phyloP scores from a whole-genome alignment of 2,113 vertebrate species.

The Hydropotes inermis region DNA sequence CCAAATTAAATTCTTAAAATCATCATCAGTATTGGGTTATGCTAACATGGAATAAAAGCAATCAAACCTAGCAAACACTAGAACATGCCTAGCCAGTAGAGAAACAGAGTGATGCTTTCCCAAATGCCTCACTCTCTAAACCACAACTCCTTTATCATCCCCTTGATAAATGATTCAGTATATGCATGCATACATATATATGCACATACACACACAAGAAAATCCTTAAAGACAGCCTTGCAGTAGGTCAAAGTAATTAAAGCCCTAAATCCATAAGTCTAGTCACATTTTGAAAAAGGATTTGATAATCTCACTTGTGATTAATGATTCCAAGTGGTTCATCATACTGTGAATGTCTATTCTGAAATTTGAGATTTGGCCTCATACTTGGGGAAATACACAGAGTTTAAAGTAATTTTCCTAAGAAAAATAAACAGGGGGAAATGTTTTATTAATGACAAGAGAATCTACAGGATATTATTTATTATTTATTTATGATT shows the following conservation, averaged over 20 bases:
- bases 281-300: background rate
- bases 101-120: background rate
- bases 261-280: background rate
- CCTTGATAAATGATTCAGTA: accelerated
- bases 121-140: background rate
- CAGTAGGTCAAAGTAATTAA: background rate
- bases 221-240: background rate
- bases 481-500: background rate
- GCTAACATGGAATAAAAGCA: constrained; percentile 34
- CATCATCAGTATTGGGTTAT: background rate
- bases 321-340: background rate
- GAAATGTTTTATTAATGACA: constrained; percentile 36
- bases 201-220: background rate
- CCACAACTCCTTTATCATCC: background rate
- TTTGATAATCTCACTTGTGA: background rate
- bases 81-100: background rate
- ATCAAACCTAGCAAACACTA: constrained; percentile 16
- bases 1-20: constrained; percentile 53
- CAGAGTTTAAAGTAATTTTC: constrained; percentile 36
- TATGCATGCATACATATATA: too few relatives aligned
- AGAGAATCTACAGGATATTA: constrained; percentile 7
- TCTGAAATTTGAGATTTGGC: background rate
- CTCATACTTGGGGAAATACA: background rate
- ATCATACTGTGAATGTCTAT: background rate
- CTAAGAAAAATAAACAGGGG: background rate